Evolutionary conservation across 2,113 vertebrate species (phyloP), one percentile per base, ranked within the genome.

Genomic region (Pangasianodon hypophthalmus): DNA sequence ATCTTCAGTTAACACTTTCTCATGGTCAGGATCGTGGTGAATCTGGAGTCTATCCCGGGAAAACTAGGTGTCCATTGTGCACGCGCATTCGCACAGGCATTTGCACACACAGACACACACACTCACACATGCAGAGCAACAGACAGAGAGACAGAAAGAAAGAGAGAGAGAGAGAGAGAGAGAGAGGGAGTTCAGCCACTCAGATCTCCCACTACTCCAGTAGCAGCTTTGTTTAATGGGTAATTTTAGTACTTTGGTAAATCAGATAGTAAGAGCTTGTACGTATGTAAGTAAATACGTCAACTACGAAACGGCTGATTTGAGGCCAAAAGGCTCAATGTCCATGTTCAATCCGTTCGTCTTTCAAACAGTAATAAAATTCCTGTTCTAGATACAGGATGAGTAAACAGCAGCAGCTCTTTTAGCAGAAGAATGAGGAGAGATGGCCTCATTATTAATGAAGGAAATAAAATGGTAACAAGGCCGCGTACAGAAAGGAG

Each of bases 191-290:
- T 2, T 6, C 18, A 44, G 37, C 29, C 8, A 16, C 6, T 32
- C n/a, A 13, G 11, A 7, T 46, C 56, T 84, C 69, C n/a, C 44
- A 56, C 46, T 44, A 67, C 32, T 88, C n/a, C 71, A 88, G 84
- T 37, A 52, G 32, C 19, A 79, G 64, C 67, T 88, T 46, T 88
- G 54, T 73, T 26, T 58, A 77, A 91, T 48, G 54, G 46, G 41
- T 88, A 50, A 86, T 41, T 82, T 88, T 11, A 82, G 77, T 48
- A 62, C n/a, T 67, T 32, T n/a, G 29, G n/a, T 82, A 32, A 82
- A 82, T n/a, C 79, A 56, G n/a, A 56, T 19, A 18, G 14, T 56
- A 54, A 56, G 50, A 32, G 50, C 50, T 32, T 37, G 16, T 3
- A 32, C 4, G 11, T 24, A 9, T n/a, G 29, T 11, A 50, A 41